Evolutionary conservation across 2,797 vertebrate genomes (phyloP).

Genomic region (Danio kyathit): DNA sequence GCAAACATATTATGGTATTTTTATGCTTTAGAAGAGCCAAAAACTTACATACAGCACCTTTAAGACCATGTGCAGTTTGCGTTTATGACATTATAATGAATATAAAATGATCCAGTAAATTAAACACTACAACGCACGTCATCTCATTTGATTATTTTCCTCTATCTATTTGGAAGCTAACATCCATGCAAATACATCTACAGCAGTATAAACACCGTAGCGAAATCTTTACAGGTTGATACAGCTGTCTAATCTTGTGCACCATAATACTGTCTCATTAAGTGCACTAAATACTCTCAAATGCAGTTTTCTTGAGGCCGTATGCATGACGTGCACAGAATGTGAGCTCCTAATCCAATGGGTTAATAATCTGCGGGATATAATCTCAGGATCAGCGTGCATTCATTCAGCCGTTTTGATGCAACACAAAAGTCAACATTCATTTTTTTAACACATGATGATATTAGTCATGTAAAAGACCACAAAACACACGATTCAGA

Average conservation of each 20-base stretch:
- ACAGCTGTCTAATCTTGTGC: neutral
- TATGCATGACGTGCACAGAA: conserved; percentile 16
- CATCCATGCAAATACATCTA: neutral
- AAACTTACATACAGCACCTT: too few relatives aligned
- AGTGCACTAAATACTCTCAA: conserved; percentile 33
- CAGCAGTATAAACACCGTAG: neutral
- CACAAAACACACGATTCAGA: too few relatives aligned
- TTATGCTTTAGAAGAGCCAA: too few relatives aligned
- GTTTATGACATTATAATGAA: conserved; percentile 35
- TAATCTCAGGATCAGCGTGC: conserved; percentile 42
- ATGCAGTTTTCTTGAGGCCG: neutral
- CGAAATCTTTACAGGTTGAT: neutral
- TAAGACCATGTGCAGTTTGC: conserved; percentile 11
- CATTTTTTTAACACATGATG: neutral
- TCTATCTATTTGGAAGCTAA: neutral
- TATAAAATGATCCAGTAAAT: neutral
- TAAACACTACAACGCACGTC: neutral
- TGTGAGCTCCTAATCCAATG: conserved; percentile 25
- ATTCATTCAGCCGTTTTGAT: neutral
- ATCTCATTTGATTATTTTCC: neutral
- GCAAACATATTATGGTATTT: too few relatives aligned
- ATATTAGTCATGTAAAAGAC: too few relatives aligned
- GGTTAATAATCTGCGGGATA: conserved; percentile 39
- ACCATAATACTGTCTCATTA: neutral
- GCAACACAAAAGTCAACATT: conserved; percentile 8